Conservation (phyloP, 2,888 invertebrate species). For the Heterodera filipjevi region DNA sequence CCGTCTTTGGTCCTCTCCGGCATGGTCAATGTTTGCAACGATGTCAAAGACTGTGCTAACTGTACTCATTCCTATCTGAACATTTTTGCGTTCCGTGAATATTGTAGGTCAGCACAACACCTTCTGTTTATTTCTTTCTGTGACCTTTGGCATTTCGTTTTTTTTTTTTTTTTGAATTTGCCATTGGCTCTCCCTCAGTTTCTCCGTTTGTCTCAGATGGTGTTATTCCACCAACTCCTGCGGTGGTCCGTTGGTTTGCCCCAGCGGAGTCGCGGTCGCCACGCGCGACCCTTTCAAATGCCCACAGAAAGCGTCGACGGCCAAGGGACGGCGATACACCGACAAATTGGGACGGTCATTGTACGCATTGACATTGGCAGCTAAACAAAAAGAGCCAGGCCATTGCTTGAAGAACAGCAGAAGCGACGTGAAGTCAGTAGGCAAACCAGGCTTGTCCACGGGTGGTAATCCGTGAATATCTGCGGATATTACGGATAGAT, state of each 20-base stretch:
- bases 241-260: conserved; percentile 61
- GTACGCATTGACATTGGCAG: conserved; percentile 57
- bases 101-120: conserved; percentile 53
- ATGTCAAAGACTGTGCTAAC: conserved; percentile 52
- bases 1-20: conserved; percentile 40
- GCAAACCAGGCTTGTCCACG: not conserved
- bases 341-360: conserved; percentile 61
- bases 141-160: not conserved
- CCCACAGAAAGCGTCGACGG: conserved; percentile 52
- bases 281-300: conserved; percentile 63
- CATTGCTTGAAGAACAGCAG: conserved; percentile 56
- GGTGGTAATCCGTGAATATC: too few species aligned
- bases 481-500: too few species aligned
- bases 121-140: conserved; percentile 16
- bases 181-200: not conserved
- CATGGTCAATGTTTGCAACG: conserved; percentile 59
- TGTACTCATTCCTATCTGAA: conserved; percentile 63
- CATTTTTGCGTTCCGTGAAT: conserved; percentile 61
- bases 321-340: conserved; percentile 59
- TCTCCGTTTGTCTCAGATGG: conserved; percentile 49
- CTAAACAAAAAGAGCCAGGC: conserved; percentile 53
- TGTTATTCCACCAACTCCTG: conserved; percentile 57
- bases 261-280: conserved; percentile 58
- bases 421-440: conserved; percentile 57
- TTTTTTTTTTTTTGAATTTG: conserved; percentile 12